phyloP scores from a whole-genome alignment of 2,113 vertebrate species.

The Orthonyx spaldingii region DNA sequence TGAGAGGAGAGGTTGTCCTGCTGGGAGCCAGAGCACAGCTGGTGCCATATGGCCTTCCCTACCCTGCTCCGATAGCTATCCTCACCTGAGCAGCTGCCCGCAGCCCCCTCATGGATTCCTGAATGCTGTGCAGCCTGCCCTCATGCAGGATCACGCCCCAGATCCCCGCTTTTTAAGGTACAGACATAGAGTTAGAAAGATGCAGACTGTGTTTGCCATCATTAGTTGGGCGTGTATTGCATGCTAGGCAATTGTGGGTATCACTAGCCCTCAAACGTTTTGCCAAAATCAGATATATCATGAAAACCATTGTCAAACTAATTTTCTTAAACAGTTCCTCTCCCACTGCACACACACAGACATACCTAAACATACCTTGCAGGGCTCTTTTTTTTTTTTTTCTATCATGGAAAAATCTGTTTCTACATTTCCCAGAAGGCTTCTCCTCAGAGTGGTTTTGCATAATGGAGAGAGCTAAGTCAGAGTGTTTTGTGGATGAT shows the following conservation, averaged over 20 bases:
- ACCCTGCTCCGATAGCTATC: neutral
- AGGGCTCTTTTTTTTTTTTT: neutral
- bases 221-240: accelerated
- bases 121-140: neutral
- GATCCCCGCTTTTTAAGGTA: neutral
- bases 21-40: conserved; percentile 32
- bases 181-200: neutral
- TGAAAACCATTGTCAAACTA: neutral
- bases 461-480: neutral
- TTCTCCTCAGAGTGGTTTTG: neutral
- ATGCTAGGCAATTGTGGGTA: neutral
- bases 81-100: conserved; percentile 39
- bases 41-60: conserved; percentile 8
- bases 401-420: neutral
- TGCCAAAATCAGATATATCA: neutral
- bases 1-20: neutral
- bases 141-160: neutral
- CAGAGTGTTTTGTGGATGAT: neutral
- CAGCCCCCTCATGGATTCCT: neutral
- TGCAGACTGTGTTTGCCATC: neutral
- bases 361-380: neutral
- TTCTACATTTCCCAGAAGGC: neutral
- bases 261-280: accelerated
- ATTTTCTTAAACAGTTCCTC: neutral
- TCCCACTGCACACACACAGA: too few species aligned